Conservation (phyloP, 2,888 invertebrate species). For the Cephus pulcher region DNA sequence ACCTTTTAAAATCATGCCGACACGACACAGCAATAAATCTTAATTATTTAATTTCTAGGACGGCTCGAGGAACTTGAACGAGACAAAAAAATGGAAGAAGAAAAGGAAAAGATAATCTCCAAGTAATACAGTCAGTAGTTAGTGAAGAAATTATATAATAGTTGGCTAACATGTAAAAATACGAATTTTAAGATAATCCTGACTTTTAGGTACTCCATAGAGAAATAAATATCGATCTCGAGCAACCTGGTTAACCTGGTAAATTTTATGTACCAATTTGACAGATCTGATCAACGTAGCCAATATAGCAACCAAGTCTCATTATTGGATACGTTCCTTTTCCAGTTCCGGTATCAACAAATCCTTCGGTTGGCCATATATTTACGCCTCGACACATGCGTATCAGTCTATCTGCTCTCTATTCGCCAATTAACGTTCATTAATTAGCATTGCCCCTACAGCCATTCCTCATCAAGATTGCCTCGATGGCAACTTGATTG, state of each 20-base stretch:
- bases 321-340: neutral
- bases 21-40: slow-evolving; percentile 44
- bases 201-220: neutral
- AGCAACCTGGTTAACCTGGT: neutral
- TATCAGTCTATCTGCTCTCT: neutral
- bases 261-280: neutral
- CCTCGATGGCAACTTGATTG: neutral
- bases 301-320: neutral
- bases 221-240: neutral
- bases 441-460: neutral
- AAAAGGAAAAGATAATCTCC: neutral
- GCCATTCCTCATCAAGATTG: neutral
- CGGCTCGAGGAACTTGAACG: neutral
- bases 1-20: slow-evolving; percentile 30
- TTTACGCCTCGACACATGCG: neutral
- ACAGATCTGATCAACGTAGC: no score
- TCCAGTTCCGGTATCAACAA: neutral
- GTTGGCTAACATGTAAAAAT: neutral
- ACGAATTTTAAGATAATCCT: neutral
- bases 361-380: neutral
- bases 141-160: neutral
- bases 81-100: neutral
- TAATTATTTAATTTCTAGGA: slow-evolving; percentile 50
- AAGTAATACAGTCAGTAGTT: neutral
- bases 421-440: neutral